Percentiles rank a stretch among this genome's conserved stretches.
Conservation (phyloP, 1,140 invertebrate species). For the Tetraneura akinire region DNA sequence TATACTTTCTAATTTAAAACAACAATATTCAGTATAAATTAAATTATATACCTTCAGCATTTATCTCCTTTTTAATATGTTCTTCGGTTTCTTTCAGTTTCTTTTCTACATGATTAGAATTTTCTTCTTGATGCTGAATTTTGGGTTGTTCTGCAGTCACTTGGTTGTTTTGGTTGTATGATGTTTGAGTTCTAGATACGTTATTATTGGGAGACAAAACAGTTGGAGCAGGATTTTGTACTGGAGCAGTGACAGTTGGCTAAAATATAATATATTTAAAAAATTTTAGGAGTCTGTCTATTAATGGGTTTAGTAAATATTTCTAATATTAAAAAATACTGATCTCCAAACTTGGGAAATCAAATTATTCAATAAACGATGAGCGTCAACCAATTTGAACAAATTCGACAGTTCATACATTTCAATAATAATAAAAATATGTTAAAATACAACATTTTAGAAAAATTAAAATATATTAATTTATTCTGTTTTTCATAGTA, state of each 20-base stretch:
- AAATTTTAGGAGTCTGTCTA: neutral
- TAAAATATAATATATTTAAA: constrained; percentile 17
- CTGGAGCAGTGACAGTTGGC: constrained; percentile 46
- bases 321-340: constrained; percentile 48
- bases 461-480: constrained; percentile 6
- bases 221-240: constrained; percentile 26
- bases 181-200: constrained; percentile 24
- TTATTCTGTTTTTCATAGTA: too few relatives aligned
- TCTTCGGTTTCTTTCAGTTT: constrained; percentile 36
- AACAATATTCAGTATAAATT: neutral
- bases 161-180: constrained; percentile 14
- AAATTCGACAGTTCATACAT: constrained; percentile 49
- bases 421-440: constrained; percentile 49
- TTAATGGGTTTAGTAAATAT: too few relatives aligned
- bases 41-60: constrained; percentile 30
- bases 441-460: constrained; percentile 2
- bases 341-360: constrained; percentile 46
- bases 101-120: constrained; percentile 21
- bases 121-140: constrained; percentile 43
- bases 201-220: neutral
- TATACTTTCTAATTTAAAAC: too few relatives aligned
- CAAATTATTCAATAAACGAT: constrained; percentile 45
- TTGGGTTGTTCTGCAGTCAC: constrained; percentile 16
- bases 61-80: constrained; percentile 22
- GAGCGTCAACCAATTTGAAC: constrained; percentile 47